Evolutionary conservation across 2,888 invertebrate genomes (phyloP).

Genomic region (Eristalis arbustorum): DNA sequence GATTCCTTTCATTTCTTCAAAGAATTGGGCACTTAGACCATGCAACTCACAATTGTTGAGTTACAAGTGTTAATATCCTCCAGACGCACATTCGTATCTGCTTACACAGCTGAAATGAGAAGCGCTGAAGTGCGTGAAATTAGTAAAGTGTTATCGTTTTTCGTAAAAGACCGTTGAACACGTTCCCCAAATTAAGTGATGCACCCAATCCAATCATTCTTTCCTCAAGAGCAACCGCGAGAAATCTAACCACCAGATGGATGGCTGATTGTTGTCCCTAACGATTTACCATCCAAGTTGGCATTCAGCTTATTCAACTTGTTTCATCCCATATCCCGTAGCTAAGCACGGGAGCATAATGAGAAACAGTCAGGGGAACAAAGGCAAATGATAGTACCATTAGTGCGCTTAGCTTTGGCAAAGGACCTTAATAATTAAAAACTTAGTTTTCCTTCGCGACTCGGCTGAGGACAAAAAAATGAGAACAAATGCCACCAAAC

Average conservation of each 20-base stretch:
- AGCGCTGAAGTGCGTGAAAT: too few relatives aligned
- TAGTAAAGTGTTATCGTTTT: too few relatives aligned
- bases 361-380: background rate
- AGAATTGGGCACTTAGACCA: too few relatives aligned
- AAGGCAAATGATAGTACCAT: background rate
- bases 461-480: background rate
- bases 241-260: background rate
- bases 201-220: background rate
- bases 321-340: too few relatives aligned
- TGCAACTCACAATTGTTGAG: too few relatives aligned
- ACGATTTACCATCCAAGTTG: background rate
- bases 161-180: too few relatives aligned
- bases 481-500: background rate
- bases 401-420: background rate
- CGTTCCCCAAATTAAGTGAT: background rate
- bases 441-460: background rate
- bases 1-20: too few relatives aligned
- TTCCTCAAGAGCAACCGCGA: background rate
- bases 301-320: background rate
- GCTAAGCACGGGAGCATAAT: background rate
- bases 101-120: too few relatives aligned
- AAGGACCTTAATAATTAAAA: background rate
- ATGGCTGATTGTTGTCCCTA: background rate
- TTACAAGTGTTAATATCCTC: too few relatives aligned
- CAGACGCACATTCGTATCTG: too few relatives aligned